Evolutionary conservation across 2,888 invertebrate genomes (phyloP), one percentile per base, ranked within the genome.

Genomic region (Anorthoa munda): DNA sequence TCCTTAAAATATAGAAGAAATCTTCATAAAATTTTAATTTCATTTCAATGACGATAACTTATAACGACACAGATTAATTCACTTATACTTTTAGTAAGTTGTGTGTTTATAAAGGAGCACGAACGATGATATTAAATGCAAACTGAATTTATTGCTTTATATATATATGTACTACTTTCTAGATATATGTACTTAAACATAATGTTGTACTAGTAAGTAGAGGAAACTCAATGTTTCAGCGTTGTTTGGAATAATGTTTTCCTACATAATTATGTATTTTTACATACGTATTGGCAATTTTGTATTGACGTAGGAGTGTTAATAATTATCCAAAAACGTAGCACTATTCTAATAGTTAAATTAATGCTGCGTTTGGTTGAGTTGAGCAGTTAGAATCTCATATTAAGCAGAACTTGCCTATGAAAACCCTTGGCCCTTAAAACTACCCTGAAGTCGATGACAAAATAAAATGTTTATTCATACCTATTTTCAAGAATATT

Each of bases 51-150:
- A n/a, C n/a, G n/a, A n/a, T n/a, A n/a, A n/a, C n/a, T n/a, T n/a
- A n/a, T n/a, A n/a, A n/a, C n/a, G n/a, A n/a, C n/a, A n/a, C n/a
- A n/a, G n/a, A 68, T 46, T 39, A 69, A 70, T 64, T 75, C 72
- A 78, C 81, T 80, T 77, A 58, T 68, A 60, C 75, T 78, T 78
- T 82, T 76, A 74, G n/a, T 68, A 60, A 63, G 69, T n/a, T n/a
- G n/a, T 74, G 61, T 78, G 65, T 69, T 64, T 64, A 65, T 72
- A 75, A 76, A 77, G 82, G 67, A 66, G 58, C 79, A 75, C 73
- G 73, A 77, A 77, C 75, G 72, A 72, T 75, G 63, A 66, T 72
- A 75, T 74, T 58, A 60, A 79, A 66, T 80, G 75, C 81, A 80
- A 63, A 71, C 70, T 21, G 70, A 72, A 66, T 79, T 78, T 78